A percentile compares a stretch with the other conserved stretches of the same genome.
These are phyloP conservation scores for Erebia aethiops DNA, from an alignment of 2,888 invertebrate species.

Conservation along the genomic window DNA sequence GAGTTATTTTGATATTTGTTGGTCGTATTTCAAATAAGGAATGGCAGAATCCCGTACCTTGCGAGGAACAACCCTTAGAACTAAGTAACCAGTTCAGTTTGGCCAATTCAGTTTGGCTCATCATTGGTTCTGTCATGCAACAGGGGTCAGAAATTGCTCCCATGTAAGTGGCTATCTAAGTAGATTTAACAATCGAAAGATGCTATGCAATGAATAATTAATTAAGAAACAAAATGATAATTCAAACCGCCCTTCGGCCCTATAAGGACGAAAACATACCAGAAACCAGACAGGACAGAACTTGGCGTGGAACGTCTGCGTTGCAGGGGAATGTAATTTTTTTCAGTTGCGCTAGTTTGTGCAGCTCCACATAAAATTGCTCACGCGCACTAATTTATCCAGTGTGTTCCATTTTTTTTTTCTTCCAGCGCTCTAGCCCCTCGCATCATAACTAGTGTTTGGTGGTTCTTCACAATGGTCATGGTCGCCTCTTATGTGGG, in stretches of 20 bases:
- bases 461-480: constrained; percentile 96
- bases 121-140: constrained; percentile 92
- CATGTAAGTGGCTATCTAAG: constrained; percentile 82
- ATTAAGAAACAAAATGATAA: too few species aligned
- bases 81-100: constrained; percentile 93
- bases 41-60: constrained; percentile 94
- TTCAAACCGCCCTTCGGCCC: too few species aligned
- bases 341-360: too few species aligned
- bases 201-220: too few species aligned
- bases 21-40: constrained; percentile 93
- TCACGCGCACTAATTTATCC: too few species aligned
- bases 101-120: constrained; percentile 94
- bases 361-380: too few species aligned
- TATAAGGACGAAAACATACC: too few species aligned
- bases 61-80: constrained; percentile 91
- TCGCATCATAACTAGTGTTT: constrained; percentile 91
- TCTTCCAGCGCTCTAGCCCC: constrained; percentile 90
- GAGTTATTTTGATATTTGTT: constrained; percentile 90
- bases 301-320: too few species aligned
- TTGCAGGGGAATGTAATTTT: too few species aligned
- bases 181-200: too few species aligned
- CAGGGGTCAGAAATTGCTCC: constrained; percentile 95
- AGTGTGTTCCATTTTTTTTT: neutral
- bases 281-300: too few species aligned
- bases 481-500: constrained; percentile 95